phyloP scores from a whole-genome alignment of 2,113 vertebrate species.

The Antennarius striatus region DNA sequence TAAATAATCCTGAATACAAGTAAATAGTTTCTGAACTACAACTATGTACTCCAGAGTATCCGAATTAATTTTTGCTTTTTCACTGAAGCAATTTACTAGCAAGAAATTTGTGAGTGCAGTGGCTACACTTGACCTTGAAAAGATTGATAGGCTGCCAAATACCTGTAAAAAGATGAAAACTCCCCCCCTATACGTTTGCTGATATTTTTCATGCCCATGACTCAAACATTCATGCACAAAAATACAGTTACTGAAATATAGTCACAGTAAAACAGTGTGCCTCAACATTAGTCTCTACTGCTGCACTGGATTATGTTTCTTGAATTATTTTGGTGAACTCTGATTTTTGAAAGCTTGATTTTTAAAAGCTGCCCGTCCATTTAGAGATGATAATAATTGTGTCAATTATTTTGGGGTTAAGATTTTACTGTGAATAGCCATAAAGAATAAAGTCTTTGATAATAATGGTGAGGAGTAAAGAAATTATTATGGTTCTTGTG shows the following conservation, averaged over 20 bases:
- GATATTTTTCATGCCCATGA: conserved; percentile 53
- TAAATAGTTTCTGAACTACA: not conserved
- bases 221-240: not conserved
- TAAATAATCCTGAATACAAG: not conserved
- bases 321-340: conserved; percentile 3
- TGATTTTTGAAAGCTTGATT: conserved; percentile 3
- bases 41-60: not conserved
- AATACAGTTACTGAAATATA: conserved; percentile 6
- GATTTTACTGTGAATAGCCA: accelerated
- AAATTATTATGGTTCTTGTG: not conserved
- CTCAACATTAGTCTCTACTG: conserved; percentile 44
- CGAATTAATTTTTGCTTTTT: not conserved
- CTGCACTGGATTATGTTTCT: conserved; percentile 22
- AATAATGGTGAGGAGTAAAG: not conserved
- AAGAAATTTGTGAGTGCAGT: conserved; percentile 14
- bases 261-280: conserved; percentile 28
- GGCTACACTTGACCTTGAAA: conserved; percentile 20
- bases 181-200: conserved; percentile 31
- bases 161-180: conserved; percentile 26
- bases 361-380: not conserved
- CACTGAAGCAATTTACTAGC: not conserved
- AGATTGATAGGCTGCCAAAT: conserved; percentile 25
- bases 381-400: not conserved
- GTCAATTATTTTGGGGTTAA: conserved; percentile 4
- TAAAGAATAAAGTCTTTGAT: not conserved